phyloP scores from a whole-genome alignment of 2,113 vertebrate genomes.

The Grammomys surdaster region DNA sequence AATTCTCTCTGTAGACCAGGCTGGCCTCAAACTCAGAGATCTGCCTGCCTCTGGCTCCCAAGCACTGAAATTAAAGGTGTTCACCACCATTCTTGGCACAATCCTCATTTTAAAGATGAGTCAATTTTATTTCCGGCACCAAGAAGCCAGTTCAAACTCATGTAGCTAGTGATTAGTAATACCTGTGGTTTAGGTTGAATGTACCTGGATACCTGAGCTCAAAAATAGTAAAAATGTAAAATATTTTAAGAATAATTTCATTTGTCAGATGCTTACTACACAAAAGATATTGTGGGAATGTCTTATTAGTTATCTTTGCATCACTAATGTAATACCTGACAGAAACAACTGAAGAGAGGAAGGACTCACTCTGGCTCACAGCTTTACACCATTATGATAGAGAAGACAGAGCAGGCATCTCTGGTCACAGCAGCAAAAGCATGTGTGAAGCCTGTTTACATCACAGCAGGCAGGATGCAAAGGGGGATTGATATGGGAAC shows the following conservation, averaged over 20 bases:
- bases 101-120: slow-evolving; percentile 26
- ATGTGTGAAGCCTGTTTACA: neutral
- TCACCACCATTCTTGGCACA: accelerated
- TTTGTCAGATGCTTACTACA: neutral
- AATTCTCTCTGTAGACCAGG: neutral
- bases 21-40: neutral
- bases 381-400: neutral
- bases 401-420: too few species aligned
- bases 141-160: neutral
- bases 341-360: neutral
- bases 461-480: neutral
- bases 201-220: neutral
- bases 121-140: neutral
- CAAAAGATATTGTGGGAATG: neutral
- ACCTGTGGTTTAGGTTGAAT: neutral
- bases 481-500: too few species aligned
- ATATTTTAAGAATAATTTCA: slow-evolving; percentile 26
- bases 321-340: neutral
- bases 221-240: slow-evolving; percentile 42
- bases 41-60: neutral
- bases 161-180: neutral
- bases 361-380: neutral
- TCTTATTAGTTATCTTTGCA: neutral
- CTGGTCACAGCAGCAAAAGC: too few species aligned
- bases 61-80: neutral